These are phyloP conservation scores for Empidonax traillii DNA, from an alignment of 2,113 vertebrate species.

Conservation along the genomic window DNA sequence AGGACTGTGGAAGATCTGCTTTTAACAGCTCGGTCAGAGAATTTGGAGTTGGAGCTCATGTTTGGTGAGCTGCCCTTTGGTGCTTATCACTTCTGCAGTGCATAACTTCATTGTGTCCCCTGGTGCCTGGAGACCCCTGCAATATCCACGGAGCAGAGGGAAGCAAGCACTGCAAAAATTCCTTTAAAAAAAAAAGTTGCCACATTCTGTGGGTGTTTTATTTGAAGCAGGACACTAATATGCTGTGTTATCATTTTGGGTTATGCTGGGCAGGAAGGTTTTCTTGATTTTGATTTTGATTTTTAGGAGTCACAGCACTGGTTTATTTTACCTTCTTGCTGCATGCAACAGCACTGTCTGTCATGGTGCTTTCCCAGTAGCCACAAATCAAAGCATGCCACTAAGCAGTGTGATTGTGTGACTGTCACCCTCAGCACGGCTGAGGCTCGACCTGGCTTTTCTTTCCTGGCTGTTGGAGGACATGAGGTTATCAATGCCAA, in stretches of 20 bases:
- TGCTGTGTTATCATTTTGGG: neutral
- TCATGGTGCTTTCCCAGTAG: neutral
- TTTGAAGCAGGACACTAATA: neutral
- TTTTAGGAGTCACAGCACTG: neutral
- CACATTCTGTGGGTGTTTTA: neutral
- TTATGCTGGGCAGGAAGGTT: neutral
- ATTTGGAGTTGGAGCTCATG: neutral
- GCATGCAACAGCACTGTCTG: neutral
- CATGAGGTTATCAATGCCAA: neutral
- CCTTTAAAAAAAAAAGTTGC: no score
- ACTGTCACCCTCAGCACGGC: neutral
- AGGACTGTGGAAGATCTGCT: neutral
- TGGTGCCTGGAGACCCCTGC: neutral
- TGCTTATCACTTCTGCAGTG: neutral
- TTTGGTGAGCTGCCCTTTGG: constrained; percentile 28
- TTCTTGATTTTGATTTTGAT: neutral
- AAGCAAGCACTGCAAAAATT: neutral
- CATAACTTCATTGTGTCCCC: neutral
- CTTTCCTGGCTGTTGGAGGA: neutral
- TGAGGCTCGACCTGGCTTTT: neutral
- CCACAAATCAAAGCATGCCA: neutral
- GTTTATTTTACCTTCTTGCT: neutral
- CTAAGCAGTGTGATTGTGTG: rapidly evolving
- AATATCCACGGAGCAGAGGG: neutral
- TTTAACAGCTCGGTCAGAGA: neutral